Evolutionary conservation across 2,888 invertebrate species (phyloP), one percentile per base, ranked within the genome.

Genomic region (Phyllotreta cruciferae): DNA sequence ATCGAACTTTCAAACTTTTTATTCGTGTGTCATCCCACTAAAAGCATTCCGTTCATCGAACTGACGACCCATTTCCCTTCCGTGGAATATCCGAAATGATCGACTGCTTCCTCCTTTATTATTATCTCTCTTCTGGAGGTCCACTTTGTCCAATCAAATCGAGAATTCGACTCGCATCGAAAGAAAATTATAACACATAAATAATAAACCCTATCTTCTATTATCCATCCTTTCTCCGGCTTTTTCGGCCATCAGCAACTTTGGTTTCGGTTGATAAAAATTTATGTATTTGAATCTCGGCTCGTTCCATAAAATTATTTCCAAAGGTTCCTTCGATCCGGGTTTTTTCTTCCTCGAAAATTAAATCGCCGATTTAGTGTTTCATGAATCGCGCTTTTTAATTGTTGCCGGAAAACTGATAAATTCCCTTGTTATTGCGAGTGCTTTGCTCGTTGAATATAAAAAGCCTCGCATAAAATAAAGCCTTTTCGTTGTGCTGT

Each of bases 131-230:
- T 52, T 44, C n/a, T 42, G 35, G n/a, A 47, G 58, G 58, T 52
- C 58, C 52, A 52, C 52, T 60, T 37, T 44, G 58, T 14, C 58
- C 58, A 52, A 60, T 52, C 52, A 60, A 42, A 60, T 60, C 44
- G 58, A 36, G 42, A 60, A 52, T 52, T 41, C 52, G 49, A 50
- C 35, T 41, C 57, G 41, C 41, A 58, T 58, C 49, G 41, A 58
- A 58, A 60, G 58, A 52, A 60, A 60, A 60, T 60, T 60, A 60
- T 60, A 60, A 60, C 58, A 39, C 57, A 60, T 60, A 60, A 60
- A 60, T 60, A 60, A 60, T 60, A 60, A 60, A 60, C 36, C 52
- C 52, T 52, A 60, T 60, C 58, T 52, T 52, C 44, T 44, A 60
- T 52, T 60, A 60, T 60, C 39, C 36, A 52, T 60, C 52, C 58